Conservation (phyloP, 2,888 invertebrate genomes). For the Euplagia quadripunctaria region DNA sequence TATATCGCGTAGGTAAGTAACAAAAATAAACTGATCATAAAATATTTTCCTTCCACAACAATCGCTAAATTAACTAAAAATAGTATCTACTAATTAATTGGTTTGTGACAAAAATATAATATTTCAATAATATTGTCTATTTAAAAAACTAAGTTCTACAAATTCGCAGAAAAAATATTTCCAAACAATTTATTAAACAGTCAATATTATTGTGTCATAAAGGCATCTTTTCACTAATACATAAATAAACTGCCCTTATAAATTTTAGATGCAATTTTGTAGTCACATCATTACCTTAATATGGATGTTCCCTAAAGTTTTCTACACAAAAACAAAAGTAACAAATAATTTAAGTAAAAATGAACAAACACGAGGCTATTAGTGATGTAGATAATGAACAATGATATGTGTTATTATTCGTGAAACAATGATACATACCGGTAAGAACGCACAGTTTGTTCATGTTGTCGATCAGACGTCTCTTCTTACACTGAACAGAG, state of each 20-base stretch:
- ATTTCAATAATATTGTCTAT: too few relatives aligned
- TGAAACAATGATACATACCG: constrained; percentile 5
- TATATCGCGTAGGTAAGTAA: too few relatives aligned
- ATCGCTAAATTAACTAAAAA: neutral
- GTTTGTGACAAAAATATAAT: too few relatives aligned
- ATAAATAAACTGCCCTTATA: too few relatives aligned
- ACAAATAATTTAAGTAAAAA: neutral
- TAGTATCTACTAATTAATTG: too few relatives aligned
- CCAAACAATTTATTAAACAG: too few relatives aligned
- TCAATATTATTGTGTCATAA: too few relatives aligned
- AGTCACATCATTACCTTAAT: neutral
- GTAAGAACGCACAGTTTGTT: neutral
- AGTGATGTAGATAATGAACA: neutral
- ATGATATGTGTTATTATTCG: neutral
- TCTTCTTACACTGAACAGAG: neutral
- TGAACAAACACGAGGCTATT: neutral
- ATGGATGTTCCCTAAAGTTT: neutral
- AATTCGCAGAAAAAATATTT: too few relatives aligned
- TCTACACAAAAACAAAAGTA: neutral
- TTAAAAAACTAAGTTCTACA: too few relatives aligned
- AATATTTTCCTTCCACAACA: neutral
- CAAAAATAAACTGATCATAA: too few relatives aligned
- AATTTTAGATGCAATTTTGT: neutral
- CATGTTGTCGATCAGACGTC: neutral
- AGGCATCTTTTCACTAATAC: too few relatives aligned